phyloP scores from a whole-genome alignment of 2,888 invertebrate genomes.

The Neoitamus cyanurus region DNA sequence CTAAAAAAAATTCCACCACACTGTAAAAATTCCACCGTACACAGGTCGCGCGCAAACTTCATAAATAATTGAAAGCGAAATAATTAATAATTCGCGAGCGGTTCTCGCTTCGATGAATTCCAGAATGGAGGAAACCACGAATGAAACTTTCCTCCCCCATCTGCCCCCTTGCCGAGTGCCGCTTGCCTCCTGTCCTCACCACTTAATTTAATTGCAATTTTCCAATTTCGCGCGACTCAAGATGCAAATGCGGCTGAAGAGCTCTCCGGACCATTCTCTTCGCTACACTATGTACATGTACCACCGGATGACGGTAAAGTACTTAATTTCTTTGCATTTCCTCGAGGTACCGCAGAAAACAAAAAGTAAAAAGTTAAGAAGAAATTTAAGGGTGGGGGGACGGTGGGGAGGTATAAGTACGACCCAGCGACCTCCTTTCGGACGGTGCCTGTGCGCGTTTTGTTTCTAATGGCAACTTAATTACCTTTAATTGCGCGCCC shows the following conservation, averaged over 20 bases:
- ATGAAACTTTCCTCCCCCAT: not conserved
- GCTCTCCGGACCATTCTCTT: not conserved
- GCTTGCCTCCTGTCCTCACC: too few species aligned
- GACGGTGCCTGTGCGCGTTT: not conserved
- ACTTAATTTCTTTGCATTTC: not conserved
- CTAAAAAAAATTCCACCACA: not conserved
- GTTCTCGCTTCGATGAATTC: not conserved
- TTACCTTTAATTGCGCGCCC: not conserved
- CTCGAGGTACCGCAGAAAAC: not conserved
- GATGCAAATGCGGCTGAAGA: not conserved
- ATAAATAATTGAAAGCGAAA: not conserved
- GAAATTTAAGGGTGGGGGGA: not conserved
- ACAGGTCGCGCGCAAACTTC: not conserved
- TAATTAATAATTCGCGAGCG: not conserved
- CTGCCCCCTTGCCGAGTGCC: not conserved
- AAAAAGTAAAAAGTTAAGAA: not conserved
- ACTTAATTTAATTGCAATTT: conserved; percentile 5
- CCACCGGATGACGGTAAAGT: not conserved
- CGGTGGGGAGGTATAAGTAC: not conserved
- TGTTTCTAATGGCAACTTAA: not conserved
- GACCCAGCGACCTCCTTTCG: not conserved
- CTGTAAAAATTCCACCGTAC: not conserved
- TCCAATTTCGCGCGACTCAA: not conserved
- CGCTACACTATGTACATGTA: not conserved
- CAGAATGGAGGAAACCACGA: not conserved